Evolutionary conservation across 2,888 invertebrate species (phyloP).

Genomic region (Eupsilia transversa): DNA sequence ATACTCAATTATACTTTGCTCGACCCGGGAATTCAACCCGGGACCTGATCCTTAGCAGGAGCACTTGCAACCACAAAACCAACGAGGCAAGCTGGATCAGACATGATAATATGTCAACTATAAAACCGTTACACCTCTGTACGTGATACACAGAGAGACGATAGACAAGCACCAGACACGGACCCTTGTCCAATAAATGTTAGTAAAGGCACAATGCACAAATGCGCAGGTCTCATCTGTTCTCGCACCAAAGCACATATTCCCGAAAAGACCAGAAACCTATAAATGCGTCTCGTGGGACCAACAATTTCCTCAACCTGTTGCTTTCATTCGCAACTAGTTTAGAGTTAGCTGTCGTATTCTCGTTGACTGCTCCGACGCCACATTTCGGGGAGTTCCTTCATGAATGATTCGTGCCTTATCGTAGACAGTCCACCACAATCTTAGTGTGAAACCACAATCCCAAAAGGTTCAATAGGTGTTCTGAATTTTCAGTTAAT

Average conservation of each 20-base stretch:
- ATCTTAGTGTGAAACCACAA: conserved; percentile 6
- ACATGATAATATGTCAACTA: no score
- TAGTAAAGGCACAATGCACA: not conserved
- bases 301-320: conserved; percentile 24
- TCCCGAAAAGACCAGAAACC: not conserved
- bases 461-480: not conserved
- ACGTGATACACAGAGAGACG: no score
- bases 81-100: no score
- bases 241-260: not conserved
- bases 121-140: no score
- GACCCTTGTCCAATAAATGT: not conserved
- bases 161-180: no score
- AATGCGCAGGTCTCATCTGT: not conserved
- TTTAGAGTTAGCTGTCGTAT: not conserved
- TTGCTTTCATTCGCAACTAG: conserved; percentile 12
- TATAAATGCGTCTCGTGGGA: conserved; percentile 1
- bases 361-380: conserved; percentile 21
- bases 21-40: no score
- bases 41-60: no score
- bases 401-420: conserved; percentile 14
- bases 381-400: not conserved
- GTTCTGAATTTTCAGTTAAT: not conserved
- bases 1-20: no score
- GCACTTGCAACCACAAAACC: no score
- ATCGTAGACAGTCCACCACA: not conserved